A percentile compares a stretch with the other conserved stretches of the same genome.
phyloP scores from a whole-genome alignment of 2,888 invertebrate species.

The Cerastoderma edule region DNA sequence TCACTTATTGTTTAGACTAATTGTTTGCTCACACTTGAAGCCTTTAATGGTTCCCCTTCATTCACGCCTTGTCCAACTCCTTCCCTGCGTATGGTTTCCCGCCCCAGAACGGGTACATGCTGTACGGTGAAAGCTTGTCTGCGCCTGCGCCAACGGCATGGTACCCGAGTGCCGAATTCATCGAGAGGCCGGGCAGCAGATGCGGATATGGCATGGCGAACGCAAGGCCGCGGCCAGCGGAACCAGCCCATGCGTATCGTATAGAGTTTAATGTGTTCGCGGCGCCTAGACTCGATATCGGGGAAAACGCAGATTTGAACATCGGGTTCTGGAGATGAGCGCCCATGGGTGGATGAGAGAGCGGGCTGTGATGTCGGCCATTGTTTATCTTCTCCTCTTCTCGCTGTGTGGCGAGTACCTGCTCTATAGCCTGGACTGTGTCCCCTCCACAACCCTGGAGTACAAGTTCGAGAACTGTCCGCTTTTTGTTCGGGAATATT shows the following conservation, averaged over 20 bases:
- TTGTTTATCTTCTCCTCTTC: conserved; percentile 53
- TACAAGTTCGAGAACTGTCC: conserved; percentile 93
- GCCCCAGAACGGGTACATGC: conserved; percentile 76
- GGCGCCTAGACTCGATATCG: conserved; percentile 74
- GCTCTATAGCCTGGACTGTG: conserved; percentile 96
- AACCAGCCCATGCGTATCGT: conserved; percentile 75
- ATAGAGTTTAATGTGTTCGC: conserved; percentile 74
- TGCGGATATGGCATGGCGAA: conserved; percentile 78
- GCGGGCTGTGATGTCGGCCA: conserved; percentile 21
- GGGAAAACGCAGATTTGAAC: conserved; percentile 82
- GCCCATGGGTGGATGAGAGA: conserved; percentile 20
- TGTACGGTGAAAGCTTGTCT: conserved; percentile 67
- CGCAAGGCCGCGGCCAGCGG: conserved; percentile 70
- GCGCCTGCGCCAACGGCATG: conserved; percentile 62
- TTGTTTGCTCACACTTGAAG: conserved; percentile 68
- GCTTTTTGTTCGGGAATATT: conserved; percentile 94
- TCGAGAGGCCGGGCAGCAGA: conserved; percentile 73
- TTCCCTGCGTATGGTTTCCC: conserved; percentile 66
- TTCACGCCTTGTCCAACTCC: conserved; percentile 65
- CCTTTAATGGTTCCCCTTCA: too few relatives aligned
- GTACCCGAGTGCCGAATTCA: conserved; percentile 72
- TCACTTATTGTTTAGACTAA: too few relatives aligned
- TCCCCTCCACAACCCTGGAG: conserved; percentile 94
- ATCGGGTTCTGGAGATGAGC: conserved; percentile 59
- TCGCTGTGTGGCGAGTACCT: conserved; percentile 86